Evolutionary conservation across 2,888 invertebrate species (phyloP).

Genomic region (Nomada flava): DNA sequence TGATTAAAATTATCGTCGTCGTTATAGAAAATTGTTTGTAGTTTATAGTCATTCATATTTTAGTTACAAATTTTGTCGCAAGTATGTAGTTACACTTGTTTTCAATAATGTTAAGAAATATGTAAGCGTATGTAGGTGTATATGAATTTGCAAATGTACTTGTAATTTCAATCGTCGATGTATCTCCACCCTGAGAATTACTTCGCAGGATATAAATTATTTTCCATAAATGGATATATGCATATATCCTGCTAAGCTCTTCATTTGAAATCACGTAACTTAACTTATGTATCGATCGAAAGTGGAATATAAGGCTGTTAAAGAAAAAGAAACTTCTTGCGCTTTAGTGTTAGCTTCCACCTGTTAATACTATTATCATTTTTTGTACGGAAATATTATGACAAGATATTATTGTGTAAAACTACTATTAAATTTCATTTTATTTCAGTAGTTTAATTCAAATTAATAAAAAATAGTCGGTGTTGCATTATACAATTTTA

Average conservation of each 20-base stretch:
- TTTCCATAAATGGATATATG: slow-evolving; percentile 42
- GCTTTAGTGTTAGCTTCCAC: slow-evolving; percentile 22
- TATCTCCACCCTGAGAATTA: slow-evolving; percentile 52
- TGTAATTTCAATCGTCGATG: slow-evolving; percentile 42
- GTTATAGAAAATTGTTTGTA: neutral
- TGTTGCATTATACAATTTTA: slow-evolving; percentile 35
- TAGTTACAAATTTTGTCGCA: neutral
- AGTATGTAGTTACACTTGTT: slow-evolving; percentile 12
- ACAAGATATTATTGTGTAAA: slow-evolving; percentile 10
- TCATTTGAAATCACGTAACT: slow-evolving; percentile 60
- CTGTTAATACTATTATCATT: slow-evolving; percentile 13
- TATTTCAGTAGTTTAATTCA: slow-evolving; percentile 10
- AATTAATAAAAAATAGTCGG: slow-evolving; percentile 23
- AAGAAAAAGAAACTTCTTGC: slow-evolving; percentile 58
- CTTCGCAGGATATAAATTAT: slow-evolving; percentile 57
- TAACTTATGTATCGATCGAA: slow-evolving; percentile 72
- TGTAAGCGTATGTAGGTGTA: slow-evolving; percentile 17
- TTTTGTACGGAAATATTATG: neutral
- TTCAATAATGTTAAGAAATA: slow-evolving; percentile 16
- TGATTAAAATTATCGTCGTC: slow-evolving; percentile 20
- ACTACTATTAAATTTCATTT: slow-evolving; percentile 21
- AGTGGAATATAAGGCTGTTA: slow-evolving; percentile 74
- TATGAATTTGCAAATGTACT: slow-evolving; percentile 47
- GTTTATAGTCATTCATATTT: neutral
- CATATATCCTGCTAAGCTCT: slow-evolving; percentile 53